Evolutionary conservation across 2,113 vertebrate species (phyloP), one percentile per base, ranked within the genome.

Genomic region (Monopterus albus): DNA sequence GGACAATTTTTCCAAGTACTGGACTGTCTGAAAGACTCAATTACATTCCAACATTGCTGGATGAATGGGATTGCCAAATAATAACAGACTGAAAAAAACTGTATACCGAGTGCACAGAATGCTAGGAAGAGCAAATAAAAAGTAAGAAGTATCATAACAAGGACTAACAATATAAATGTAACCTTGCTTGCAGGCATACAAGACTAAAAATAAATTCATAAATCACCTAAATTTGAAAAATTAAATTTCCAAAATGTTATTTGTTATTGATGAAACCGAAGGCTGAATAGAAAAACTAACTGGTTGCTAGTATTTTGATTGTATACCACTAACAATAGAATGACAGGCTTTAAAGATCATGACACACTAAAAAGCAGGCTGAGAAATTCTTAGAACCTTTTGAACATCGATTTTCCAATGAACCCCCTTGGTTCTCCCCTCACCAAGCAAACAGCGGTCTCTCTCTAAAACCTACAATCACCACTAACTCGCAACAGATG

Each of bases 401-500:
- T 67, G 79, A 85, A 84, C 72, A 80, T 83, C 77, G 73, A 85
- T 77, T 77, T 87, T 83, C 82, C 66, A 68, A 45, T 23, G n/a
- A 81, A 75, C 51, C 31, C 59, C 55, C 76, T 79, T 25, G n/a
- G 7, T 75, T 76, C 83, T 87, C 77, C 68, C 71, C 73, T 87
- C 83, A 83, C 79, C 79, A 73, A 91, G 88, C 82, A 88, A 92
- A 90, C 86, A 91, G 83, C 42, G 86, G 79, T 89, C 84, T 72
- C 84, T 72, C 78, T 83, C 78, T 89, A 87, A 91, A 93, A 88
- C 88, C 87, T 91, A 91, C 88, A 92, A 92, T 92, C 88, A 88
- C 81, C 49, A 8, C 81, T 93, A 94, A 93, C 91, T 83, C 79
- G 36, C 76, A 82, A 86, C 92, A 94, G 91, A 94, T 93, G 93